Conservation (phyloP, 2,888 invertebrate species). For the Ectemnius continuus region DNA sequence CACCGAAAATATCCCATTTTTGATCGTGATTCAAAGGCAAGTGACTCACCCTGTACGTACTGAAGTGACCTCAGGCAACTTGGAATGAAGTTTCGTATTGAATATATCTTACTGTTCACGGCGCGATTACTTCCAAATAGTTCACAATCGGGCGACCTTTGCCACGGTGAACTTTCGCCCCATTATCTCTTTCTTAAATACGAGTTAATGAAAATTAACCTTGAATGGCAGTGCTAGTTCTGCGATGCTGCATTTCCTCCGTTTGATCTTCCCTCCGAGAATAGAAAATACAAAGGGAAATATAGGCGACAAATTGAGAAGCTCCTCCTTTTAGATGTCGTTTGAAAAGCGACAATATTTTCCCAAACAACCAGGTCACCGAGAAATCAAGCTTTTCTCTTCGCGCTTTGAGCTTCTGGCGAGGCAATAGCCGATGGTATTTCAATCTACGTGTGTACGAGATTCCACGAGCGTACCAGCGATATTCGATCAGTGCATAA, state of each 20-base stretch:
- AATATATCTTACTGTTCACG: background rate
- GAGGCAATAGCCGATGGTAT: background rate
- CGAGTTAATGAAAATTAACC: no score
- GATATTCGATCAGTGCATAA: slow-evolving; percentile 4
- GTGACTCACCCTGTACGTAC: no score
- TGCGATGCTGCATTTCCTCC: no score
- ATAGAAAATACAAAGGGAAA: no score
- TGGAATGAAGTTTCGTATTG: background rate
- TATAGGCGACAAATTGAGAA: no score
- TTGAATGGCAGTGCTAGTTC: no score
- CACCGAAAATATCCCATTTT: no score
- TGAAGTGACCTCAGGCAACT: no score
- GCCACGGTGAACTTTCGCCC: background rate
- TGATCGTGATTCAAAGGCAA: no score
- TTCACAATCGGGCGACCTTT: background rate
- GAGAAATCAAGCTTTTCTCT: background rate
- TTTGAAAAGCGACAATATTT: background rate
- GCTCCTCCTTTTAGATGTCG: no score
- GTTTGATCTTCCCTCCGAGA: no score
- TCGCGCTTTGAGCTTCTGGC: no score
- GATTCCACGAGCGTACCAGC: background rate
- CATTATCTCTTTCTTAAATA: background rate
- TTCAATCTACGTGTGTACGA: background rate
- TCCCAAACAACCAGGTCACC: background rate
- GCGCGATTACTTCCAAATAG: background rate